Evolutionary conservation across 2,888 invertebrate species (phyloP).

Genomic region (Hoplodrina blanda): DNA sequence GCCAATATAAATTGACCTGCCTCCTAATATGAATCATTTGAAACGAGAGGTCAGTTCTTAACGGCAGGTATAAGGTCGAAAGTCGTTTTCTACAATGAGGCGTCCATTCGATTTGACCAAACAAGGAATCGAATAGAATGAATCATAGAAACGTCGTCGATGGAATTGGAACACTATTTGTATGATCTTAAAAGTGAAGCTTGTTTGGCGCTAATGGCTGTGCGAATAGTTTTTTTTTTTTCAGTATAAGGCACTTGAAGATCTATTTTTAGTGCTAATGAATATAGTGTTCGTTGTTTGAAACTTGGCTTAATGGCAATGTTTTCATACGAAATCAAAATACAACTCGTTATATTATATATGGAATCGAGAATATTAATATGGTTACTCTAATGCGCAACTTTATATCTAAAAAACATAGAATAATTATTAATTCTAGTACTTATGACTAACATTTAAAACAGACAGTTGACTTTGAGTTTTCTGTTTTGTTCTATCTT

Average conservation of each 20-base stretch:
- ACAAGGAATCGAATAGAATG: constrained; percentile 72
- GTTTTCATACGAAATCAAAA: constrained; percentile 31
- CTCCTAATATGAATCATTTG: constrained; percentile 39
- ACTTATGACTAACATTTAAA: neutral
- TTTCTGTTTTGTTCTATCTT: no score
- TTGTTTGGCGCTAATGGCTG: constrained; percentile 35
- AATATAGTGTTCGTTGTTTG: constrained; percentile 44
- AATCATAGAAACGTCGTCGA: constrained; percentile 67
- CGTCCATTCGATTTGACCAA: constrained; percentile 77
- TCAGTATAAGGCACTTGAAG: constrained; percentile 50
- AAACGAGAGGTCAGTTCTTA: constrained; percentile 41
- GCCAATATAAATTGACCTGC: constrained; percentile 58
- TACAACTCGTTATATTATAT: neutral
- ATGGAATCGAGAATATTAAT: constrained; percentile 2
- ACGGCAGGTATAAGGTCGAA: constrained; percentile 69
- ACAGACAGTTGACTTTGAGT: neutral
- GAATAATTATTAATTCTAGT: neutral
- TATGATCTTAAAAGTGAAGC: constrained; percentile 49
- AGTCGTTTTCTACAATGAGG: constrained; percentile 66
- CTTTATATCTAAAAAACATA: neutral
- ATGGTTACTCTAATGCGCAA: no score
- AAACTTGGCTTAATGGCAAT: constrained; percentile 32
- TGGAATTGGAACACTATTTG: constrained; percentile 62
- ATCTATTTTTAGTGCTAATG: constrained; percentile 65
- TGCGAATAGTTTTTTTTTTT: constrained; percentile 26